Evolutionary conservation across 2,797 vertebrate genomes (phyloP).

Genomic region (Pelochelys cantorii): DNA sequence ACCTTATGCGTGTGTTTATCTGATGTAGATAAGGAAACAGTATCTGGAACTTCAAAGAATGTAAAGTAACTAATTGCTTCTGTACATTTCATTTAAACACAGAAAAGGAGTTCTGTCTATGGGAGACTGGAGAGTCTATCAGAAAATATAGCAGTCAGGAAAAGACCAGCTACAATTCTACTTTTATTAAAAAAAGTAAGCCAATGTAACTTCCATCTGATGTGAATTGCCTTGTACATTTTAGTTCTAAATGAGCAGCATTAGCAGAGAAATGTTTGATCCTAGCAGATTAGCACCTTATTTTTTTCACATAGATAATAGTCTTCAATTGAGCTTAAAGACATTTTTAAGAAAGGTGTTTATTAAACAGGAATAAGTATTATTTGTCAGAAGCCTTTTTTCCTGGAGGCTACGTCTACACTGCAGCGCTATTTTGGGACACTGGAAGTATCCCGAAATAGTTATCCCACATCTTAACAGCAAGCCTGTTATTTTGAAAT

Average conservation of each 20-base stretch:
- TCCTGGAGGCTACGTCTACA: background rate
- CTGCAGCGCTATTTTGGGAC: no score
- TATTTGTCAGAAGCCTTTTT: background rate
- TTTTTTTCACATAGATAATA: background rate
- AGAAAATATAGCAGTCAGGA: background rate
- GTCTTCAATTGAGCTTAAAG: conserved; percentile 1
- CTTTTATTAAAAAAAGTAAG: background rate
- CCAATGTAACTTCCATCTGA: conserved; percentile 27
- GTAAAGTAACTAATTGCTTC: background rate
- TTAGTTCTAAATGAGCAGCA: conserved; percentile 25
- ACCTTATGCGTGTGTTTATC: background rate
- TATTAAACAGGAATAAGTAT: background rate
- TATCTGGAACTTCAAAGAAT: background rate
- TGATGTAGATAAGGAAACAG: background rate
- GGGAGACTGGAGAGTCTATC: conserved; percentile 17
- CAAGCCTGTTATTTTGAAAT: no score
- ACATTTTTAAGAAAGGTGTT: conserved; percentile 29
- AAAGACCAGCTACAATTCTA: background rate
- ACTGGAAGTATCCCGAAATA: no score
- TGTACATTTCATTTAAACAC: conserved; percentile 20
- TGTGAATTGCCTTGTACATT: background rate
- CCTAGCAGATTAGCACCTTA: conserved; percentile 40
- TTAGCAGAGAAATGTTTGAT: background rate
- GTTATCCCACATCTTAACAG: no score
- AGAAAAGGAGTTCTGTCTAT: background rate